Evolutionary conservation across 64 coral and sea anemone species (phyloP).

Genomic region (Montipora sp.): DNA sequence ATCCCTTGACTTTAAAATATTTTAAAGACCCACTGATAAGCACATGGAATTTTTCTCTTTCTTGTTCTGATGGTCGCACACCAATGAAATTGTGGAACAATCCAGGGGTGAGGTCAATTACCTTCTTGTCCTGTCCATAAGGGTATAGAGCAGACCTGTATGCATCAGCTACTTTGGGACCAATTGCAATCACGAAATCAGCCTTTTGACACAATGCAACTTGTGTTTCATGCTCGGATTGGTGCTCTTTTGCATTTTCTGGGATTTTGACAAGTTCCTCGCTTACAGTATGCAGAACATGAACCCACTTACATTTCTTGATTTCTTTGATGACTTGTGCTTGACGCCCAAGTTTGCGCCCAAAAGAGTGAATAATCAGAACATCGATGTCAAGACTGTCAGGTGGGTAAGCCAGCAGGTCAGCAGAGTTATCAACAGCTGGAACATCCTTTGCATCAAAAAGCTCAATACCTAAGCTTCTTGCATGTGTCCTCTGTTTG

Average conservation of each 20-base stretch:
- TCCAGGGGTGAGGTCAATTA: constrained; percentile 34
- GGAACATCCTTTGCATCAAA: neutral
- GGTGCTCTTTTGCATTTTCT: neutral
- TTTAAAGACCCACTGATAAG: constrained; percentile 10
- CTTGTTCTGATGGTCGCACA: neutral
- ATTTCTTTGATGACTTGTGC: neutral
- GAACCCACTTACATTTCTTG: constrained; percentile 39
- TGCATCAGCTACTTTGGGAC: constrained; percentile 26
- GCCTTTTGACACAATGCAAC: constrained; percentile 7
- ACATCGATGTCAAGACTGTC: constrained; percentile 13
- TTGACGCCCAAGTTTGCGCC: neutral
- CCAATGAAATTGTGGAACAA: neutral
- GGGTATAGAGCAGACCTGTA: neutral
- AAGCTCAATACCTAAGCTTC: constrained; percentile 7
- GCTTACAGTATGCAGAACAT: constrained; percentile 38
- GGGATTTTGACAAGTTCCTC: constrained; percentile 6
- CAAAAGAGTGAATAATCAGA: constrained; percentile 18
- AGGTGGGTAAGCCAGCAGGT: neutral
- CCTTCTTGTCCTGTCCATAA: neutral
- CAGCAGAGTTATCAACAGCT: neutral
- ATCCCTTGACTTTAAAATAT: constrained; percentile 44
- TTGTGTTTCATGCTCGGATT: constrained; percentile 5
- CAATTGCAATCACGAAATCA: constrained; percentile 33
- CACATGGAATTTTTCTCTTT: neutral
- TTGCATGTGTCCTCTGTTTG: neutral